These are phyloP conservation scores for Melieria omissa DNA, from an alignment of 2,888 invertebrate species.

Conservation along the genomic window DNA sequence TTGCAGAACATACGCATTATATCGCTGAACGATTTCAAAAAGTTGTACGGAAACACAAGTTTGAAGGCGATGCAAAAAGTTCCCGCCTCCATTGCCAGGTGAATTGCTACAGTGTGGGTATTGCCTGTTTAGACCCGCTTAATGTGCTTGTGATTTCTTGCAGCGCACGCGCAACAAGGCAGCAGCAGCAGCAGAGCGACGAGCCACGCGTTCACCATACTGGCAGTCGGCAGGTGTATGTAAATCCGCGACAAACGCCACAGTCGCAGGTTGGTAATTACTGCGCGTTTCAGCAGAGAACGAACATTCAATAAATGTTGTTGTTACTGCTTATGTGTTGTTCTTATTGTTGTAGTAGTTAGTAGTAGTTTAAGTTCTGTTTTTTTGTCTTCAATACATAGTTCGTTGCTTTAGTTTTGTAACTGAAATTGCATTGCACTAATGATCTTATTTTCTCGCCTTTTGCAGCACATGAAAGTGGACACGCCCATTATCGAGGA, in stretches of 20 bases:
- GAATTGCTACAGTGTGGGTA: slow-evolving; percentile 17
- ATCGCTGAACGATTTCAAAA: slow-evolving; percentile 64
- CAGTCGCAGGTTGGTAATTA: slow-evolving; percentile 51
- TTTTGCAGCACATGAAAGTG: slow-evolving; percentile 17
- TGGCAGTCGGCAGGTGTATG: slow-evolving; percentile 51
- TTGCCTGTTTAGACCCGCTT: neutral
- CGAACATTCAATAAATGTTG: neutral
- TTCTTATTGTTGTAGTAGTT: slow-evolving; percentile 9
- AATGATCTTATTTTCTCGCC: neutral
- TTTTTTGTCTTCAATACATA: no score
- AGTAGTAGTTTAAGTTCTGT: neutral
- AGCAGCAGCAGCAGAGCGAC: slow-evolving; percentile 41
- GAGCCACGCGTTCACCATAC: slow-evolving; percentile 29
- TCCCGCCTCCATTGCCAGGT: slow-evolving; percentile 58
- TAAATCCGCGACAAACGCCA: slow-evolving; percentile 53
- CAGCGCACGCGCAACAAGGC: slow-evolving; percentile 58
- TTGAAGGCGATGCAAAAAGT: slow-evolving; percentile 60
- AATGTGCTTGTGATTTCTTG: neutral
- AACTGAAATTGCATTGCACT: neutral
- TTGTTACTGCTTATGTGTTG: neutral
- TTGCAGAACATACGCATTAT: slow-evolving; percentile 64
- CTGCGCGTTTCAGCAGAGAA: neutral
- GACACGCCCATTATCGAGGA: slow-evolving; percentile 21
- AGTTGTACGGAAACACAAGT: slow-evolving; percentile 59
- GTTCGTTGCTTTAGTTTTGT: neutral